These are phyloP conservation scores for Nasua narica DNA, from an alignment of 2,797 vertebrate species.

Conservation along the genomic window DNA sequence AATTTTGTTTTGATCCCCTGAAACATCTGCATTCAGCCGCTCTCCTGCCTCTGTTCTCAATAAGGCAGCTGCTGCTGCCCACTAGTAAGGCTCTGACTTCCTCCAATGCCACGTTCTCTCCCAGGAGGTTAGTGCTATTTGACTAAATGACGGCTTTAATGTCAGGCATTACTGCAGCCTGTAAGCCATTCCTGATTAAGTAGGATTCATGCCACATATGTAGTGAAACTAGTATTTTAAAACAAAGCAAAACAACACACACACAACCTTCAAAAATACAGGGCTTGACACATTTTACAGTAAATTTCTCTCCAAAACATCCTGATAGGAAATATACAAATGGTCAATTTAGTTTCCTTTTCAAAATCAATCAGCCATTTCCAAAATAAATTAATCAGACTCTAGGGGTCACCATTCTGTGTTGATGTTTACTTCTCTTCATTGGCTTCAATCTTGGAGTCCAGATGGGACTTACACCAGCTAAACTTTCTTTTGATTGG, in stretches of 20 bases:
- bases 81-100: background rate
- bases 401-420: background rate
- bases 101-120: background rate
- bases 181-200: background rate
- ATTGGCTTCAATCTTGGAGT: background rate
- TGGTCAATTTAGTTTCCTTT: background rate
- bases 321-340: background rate
- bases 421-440: background rate
- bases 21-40: background rate
- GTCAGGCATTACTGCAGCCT: background rate
- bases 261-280: background rate
- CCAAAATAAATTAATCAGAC: background rate
- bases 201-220: background rate
- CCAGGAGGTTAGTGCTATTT: background rate
- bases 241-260: background rate
- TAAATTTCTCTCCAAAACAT: background rate
- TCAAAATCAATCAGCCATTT: background rate
- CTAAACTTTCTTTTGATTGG: background rate
- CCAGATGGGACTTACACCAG: background rate
- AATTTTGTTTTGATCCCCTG: background rate
- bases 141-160: background rate
- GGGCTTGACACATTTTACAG: background rate
- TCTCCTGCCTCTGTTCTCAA: fast-evolving
- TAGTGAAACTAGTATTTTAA: background rate
- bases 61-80: fast-evolving